Percentiles rank a stretch among this genome's conserved stretches.
Conservation (phyloP, 2,113 vertebrate species). For the Hippocampus barbouri region DNA sequence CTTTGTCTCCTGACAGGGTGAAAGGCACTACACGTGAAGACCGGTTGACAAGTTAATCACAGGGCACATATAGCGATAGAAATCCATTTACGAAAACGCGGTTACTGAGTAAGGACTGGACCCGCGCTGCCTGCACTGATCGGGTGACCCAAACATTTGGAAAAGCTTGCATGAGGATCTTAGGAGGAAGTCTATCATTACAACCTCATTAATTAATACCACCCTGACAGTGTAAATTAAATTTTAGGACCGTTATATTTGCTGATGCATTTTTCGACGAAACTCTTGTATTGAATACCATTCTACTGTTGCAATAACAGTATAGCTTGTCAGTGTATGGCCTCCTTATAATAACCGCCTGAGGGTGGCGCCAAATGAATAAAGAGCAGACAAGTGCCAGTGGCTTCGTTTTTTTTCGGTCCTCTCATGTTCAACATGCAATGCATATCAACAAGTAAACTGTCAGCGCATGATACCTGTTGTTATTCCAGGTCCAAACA, state of each 20-base stretch:
- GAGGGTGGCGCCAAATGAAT: slow-evolving; percentile 77
- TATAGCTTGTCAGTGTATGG: not conserved
- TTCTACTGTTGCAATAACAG: not conserved
- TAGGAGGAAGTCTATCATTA: too few relatives aligned
- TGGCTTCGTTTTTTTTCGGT: slow-evolving; percentile 54
- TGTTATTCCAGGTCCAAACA: slow-evolving; percentile 48
- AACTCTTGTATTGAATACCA: not conserved
- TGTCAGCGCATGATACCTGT: slow-evolving; percentile 49
- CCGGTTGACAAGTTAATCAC: too few relatives aligned
- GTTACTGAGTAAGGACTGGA: too few relatives aligned
- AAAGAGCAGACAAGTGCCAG: slow-evolving; percentile 46
- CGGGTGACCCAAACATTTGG: too few relatives aligned
- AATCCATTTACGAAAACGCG: too few relatives aligned
- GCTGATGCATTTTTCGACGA: not conserved
- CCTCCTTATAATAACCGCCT: slow-evolving; percentile 54
- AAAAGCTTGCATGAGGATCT: too few relatives aligned
- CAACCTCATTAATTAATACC: not conserved
- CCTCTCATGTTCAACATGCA: slow-evolving; percentile 53
- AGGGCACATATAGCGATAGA: too few relatives aligned
- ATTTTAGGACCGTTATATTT: not conserved
- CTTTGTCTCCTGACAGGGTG: too few relatives aligned
- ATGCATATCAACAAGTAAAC: slow-evolving; percentile 68
- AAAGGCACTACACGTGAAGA: too few relatives aligned
- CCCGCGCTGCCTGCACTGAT: too few relatives aligned
- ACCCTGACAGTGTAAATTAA: not conserved